Evolutionary conservation across 1,140 invertebrate species (phyloP).

Genomic region (Drosophila azteca): DNA sequence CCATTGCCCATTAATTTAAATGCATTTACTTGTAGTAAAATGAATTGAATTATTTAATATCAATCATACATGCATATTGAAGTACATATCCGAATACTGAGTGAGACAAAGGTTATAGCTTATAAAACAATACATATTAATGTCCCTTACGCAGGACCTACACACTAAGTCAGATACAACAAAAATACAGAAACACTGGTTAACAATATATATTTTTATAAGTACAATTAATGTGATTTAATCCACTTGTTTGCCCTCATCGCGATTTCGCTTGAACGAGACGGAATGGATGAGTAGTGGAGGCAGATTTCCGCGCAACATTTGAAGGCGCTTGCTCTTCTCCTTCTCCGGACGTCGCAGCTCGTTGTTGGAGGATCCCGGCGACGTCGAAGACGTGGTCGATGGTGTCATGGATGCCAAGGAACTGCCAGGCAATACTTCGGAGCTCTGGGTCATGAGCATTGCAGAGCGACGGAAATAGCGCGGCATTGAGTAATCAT

Average conservation of each 20-base stretch:
- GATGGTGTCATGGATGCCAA: constrained; percentile 59
- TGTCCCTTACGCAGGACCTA: constrained; percentile 6
- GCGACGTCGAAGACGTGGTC: constrained; percentile 52
- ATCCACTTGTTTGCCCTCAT: constrained; percentile 74
- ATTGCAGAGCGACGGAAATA: constrained; percentile 79
- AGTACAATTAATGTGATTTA: constrained; percentile 31
- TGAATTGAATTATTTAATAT: constrained; percentile 30
- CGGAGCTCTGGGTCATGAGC: constrained; percentile 70
- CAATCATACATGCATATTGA: constrained; percentile 28
- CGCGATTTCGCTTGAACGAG: constrained; percentile 77
- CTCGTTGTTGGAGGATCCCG: constrained; percentile 59
- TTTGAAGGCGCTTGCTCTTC: constrained; percentile 80
- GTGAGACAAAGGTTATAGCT: constrained; percentile 15
- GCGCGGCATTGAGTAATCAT: constrained; percentile 82
- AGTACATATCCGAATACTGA: constrained; percentile 39
- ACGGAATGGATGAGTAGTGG: constrained; percentile 80
- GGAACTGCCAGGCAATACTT: constrained; percentile 59
- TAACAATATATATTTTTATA: neutral
- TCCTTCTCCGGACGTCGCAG: constrained; percentile 66
- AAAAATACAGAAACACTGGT: constrained; percentile 3
- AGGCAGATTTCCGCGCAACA: constrained; percentile 75
- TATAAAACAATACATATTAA: constrained; percentile 12
- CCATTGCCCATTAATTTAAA: neutral
- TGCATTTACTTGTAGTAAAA: constrained; percentile 10
- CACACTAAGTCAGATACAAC: constrained; percentile 20